Evolutionary conservation across 2,113 vertebrate genomes (phyloP), one percentile per base, ranked within the genome.

Genomic region (Nerophis lumbriciformis): DNA sequence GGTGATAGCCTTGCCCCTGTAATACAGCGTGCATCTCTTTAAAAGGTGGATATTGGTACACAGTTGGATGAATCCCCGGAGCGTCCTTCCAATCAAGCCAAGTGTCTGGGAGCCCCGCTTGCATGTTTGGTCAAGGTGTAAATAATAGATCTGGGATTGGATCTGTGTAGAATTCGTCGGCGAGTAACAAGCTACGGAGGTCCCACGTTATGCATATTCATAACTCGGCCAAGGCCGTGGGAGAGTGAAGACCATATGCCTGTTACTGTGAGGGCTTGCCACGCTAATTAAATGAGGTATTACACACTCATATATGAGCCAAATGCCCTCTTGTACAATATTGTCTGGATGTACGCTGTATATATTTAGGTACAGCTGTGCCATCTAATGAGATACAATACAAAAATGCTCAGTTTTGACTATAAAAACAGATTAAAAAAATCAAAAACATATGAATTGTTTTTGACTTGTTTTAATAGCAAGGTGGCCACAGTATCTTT

Each of bases 141-240:
- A 91, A 91, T 91, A 91, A 91, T 90, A 91, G 89, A 90, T 90
- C 88, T 88, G 89, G 89, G 89, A 91, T 90, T 90, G 88, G 86
- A 83, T 83, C 87, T 84, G 85, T 86, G 88, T 86, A 81, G 87
- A 89, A 90, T 89, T 87, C 83, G 86, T 90, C 87, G 82, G 81
- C 77, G 84, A 79, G 86, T 89, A 91, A 90, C 90, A 89, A 88
- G 87, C 89, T 82, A 73, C 80, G 67, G 72, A 75, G 75, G 78
- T 88, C 89, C 87, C 86, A 79, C 83, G 81, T 87, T 91, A 88
- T 89, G 85, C 86, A 89, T 90, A 88, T 90, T 90, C 88, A 91
- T 90, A 83, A 61, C 68, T 73, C 78, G 81, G 85, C 76, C 85
- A 87, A 89, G 87, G 88, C 88, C 76, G 64, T 85, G 81, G 84